phyloP scores from a whole-genome alignment of 1,140 invertebrate species.

The Aplysia californica region DNA sequence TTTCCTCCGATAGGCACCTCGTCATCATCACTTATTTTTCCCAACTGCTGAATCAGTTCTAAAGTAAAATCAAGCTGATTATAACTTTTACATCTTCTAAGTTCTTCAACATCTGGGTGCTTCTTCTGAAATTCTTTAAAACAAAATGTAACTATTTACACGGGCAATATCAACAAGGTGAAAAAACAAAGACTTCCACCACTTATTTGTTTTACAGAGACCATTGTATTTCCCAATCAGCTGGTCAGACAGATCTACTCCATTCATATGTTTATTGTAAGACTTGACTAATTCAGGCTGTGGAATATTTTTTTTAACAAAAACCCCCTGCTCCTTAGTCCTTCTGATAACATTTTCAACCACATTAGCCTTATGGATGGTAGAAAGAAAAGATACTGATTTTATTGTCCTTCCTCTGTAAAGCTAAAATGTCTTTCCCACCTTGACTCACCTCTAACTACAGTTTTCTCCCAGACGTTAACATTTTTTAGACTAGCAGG shows the following conservation, averaged over 20 bases:
- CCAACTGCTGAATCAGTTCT: not conserved
- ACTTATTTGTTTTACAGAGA: not conserved
- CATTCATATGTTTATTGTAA: slow-evolving; percentile 17
- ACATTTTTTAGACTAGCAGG: slow-evolving; percentile 3
- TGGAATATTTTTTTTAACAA: not conserved
- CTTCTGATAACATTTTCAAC: not conserved
- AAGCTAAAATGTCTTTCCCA: not conserved
- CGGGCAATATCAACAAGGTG: slow-evolving; percentile 1
- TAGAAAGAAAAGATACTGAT: not conserved
- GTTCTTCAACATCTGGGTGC: not conserved
- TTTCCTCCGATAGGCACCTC: not conserved
- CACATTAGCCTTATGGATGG: not conserved
- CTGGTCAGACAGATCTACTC: slow-evolving; percentile 12
- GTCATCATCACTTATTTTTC: not conserved
- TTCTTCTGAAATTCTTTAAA: not conserved
- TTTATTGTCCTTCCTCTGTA: slow-evolving; percentile 16
- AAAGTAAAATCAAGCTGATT: slow-evolving; percentile 3
- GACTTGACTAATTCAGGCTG: not conserved
- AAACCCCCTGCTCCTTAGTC: not conserved
- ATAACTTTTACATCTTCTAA: not conserved
- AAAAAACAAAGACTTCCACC: slow-evolving; percentile 13
- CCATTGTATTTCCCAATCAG: not conserved
- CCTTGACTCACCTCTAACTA: not conserved
- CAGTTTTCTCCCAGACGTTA: not conserved
- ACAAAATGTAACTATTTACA: slow-evolving; percentile 20